Evolutionary conservation across 2,797 vertebrate genomes (phyloP), one percentile per base, ranked within the genome.

Genomic region (Centroberyx gerrardi): DNA sequence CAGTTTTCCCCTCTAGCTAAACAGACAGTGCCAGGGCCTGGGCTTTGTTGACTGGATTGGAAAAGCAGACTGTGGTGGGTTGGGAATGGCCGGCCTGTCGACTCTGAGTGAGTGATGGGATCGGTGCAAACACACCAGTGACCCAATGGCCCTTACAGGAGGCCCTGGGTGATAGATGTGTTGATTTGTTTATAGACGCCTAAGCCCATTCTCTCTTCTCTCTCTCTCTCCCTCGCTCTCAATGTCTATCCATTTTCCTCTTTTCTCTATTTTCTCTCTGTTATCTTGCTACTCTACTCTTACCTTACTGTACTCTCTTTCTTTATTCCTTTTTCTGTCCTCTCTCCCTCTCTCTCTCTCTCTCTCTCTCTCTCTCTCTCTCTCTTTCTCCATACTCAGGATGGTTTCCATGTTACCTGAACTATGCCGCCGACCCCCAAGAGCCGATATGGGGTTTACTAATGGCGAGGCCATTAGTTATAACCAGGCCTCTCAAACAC

Each of bases 1-100:
- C 95, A 96, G 92, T 91, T 90, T 89, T 80, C 93, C 94, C 95
- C 94, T 92, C 94, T 93, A 91, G 88, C 89, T 95, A 96, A 96
- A 96, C 89, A 95, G 95, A 93, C 90, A 94, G 91, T 94, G 93
- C 90, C 93, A 95, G 83, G 86, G 87, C 80, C 77, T 63, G 85
- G 91, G 93, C 85, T 94, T 95, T 95, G 95, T 96, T 95, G 94
- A 93, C 90, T 89, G 93, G 93, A 91, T 88, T 88, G 89, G 92
- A 94, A 85, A 84, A 90, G 88, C 90, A 87, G 86, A 88, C 88
- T 89, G 92, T 82, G 92, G 90, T 93, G 90, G 92, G 90, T 87
- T 85, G 87, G 87, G 90, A 93, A 92, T 89, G 91, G 91, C 88
- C 76, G 82, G 75, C 81, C 91, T 94, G 93, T 92, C 92, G 87